These are phyloP conservation scores for Aphelinus atriplicis DNA, from an alignment of 1,140 invertebrate genomes.

Conservation along the genomic window DNA sequence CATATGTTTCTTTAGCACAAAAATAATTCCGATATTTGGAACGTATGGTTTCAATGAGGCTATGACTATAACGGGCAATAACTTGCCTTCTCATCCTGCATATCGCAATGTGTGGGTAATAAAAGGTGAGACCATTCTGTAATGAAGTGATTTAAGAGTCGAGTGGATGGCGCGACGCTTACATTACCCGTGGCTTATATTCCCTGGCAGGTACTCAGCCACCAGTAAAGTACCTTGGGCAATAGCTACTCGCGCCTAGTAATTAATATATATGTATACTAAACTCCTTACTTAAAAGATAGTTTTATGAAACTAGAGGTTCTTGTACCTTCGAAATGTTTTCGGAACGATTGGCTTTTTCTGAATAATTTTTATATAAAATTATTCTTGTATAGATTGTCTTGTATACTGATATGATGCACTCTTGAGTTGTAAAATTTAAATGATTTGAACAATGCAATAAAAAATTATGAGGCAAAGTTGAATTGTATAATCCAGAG, in stretches of 20 bases:
- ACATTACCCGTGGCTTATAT: conserved; percentile 23
- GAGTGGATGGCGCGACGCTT: conserved; percentile 23
- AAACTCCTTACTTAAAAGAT: conserved; percentile 26
- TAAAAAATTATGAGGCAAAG: too few relatives aligned
- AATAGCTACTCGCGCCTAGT: conserved; percentile 14
- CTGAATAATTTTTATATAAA: too few relatives aligned
- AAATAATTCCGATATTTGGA: too few relatives aligned
- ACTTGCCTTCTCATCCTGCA: not conserved
- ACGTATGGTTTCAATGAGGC: not conserved
- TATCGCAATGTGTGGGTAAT: not conserved
- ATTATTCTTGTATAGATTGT: too few relatives aligned
- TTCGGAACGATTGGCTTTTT: too few relatives aligned
- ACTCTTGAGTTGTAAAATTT: too few relatives aligned
- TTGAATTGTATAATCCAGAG: too few relatives aligned
- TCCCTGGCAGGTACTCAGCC: conserved; percentile 24
- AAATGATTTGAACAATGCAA: too few relatives aligned
- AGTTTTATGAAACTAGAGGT: conserved; percentile 24
- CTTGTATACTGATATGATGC: too few relatives aligned
- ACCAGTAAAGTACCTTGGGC: conserved; percentile 22
- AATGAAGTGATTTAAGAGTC: conserved; percentile 37
- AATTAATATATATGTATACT: conserved; percentile 14
- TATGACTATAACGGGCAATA: not conserved
- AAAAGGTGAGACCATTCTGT: not conserved
- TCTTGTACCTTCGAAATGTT: too few relatives aligned
- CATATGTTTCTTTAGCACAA: too few relatives aligned